Conservation (phyloP, 2,888 invertebrate genomes). For the Eretmocerus hayati region DNA sequence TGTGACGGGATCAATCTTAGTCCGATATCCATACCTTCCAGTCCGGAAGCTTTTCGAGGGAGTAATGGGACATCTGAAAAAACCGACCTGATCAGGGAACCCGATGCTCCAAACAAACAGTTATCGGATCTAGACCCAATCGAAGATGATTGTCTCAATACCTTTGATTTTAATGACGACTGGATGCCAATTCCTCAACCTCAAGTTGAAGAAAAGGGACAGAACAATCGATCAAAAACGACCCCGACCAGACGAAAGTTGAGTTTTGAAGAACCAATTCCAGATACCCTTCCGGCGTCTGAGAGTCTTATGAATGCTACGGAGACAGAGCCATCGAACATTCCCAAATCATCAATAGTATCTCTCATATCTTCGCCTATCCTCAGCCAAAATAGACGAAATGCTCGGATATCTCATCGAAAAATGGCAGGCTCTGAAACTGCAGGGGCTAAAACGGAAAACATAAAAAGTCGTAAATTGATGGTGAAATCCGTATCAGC, state of each 20-base stretch:
- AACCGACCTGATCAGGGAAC: too few relatives aligned
- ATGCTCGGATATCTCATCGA: not conserved
- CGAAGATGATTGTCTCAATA: not conserved
- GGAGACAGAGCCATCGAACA: not conserved
- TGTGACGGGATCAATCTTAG: slow-evolving; percentile 15
- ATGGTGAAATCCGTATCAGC: slow-evolving; percentile 29
- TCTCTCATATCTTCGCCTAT: slow-evolving; percentile 5
- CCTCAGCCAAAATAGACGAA: slow-evolving; percentile 4
- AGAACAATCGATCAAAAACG: not conserved
- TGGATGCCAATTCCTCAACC: slow-evolving; percentile 1
- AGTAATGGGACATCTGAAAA: not conserved
- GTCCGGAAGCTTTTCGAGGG: slow-evolving; percentile 13
- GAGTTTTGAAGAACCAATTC: slow-evolving; percentile 1
- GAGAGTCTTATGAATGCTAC: not conserved
- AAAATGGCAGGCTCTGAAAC: too few relatives aligned
- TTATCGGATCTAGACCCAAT: too few relatives aligned
- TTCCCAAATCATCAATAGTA: not conserved
- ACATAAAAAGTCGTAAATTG: slow-evolving; percentile 20
- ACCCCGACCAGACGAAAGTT: not conserved
- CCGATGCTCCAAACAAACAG: too few relatives aligned
- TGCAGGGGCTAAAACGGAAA: too few relatives aligned
- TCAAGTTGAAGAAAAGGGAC: too few relatives aligned
- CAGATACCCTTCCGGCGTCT: not conserved
- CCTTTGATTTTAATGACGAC: not conserved
- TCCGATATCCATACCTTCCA: slow-evolving; percentile 26